Base-by-base conservation (phyloP, 2,113 vertebrate species). In the Lampris incognitus region DNA sequence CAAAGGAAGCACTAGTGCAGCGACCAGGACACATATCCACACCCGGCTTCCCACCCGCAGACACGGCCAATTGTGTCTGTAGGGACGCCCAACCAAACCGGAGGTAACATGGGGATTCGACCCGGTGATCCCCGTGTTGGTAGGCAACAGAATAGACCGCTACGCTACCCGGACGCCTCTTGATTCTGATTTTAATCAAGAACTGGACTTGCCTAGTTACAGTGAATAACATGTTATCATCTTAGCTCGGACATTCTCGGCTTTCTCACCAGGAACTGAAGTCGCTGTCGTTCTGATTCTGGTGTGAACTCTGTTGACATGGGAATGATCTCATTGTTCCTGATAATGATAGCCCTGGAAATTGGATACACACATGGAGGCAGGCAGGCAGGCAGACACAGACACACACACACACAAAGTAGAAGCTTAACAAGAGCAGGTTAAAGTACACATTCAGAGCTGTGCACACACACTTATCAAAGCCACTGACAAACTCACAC, bases 221-320 rank as follows among this genome's bases (percentile, higher is more conserved):
- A 46, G 4, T 7, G 7, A 46, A 46, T 46, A 1, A 46, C 44
- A 46, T 46, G 44, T 46, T 4, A 46, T 5, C 4, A 46, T 46
- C 44, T 2, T 1, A 46, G 44, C 7, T 7, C 4, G 40, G 72
- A 0, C 0, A 69, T 68, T 42, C 68, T 61, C 5, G 11, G 54
- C 39, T 54, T 49, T 70, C 95, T 96, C 94, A 99, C 98, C 96
- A 99, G 94, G 88, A 98, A 99, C 85, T 99, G 98, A 59, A 99
- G 96, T 58, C 98, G 88, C 85, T 97, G 98, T 38, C 98, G 94
- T 78, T 99, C 98, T 0, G 97, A 96, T 81, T 99, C 98, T 0
- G 98, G 98, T 11, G 98, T 99, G 91, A 99, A 99, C 90, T 99
- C 97, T 40, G 96, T 95, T 62, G 98, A 99, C 97, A 99, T 94